These are phyloP conservation scores for Tupiocoris notatus DNA, from an alignment of 2,888 invertebrate species.

Conservation along the genomic window DNA sequence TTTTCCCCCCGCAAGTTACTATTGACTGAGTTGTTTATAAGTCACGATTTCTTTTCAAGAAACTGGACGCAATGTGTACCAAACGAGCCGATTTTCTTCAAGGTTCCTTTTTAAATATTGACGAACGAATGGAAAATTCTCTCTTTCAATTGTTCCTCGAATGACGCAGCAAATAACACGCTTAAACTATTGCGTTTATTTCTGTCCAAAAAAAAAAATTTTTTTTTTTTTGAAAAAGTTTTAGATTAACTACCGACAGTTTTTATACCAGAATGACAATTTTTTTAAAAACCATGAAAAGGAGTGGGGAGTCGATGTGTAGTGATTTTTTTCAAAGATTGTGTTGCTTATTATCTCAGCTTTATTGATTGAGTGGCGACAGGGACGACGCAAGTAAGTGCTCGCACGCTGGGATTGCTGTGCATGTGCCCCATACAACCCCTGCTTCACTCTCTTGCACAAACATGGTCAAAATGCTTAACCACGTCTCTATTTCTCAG, in stretches of 20 bases:
- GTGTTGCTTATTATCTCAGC: constrained; percentile 44
- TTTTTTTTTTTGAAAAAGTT: neutral
- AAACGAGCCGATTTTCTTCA: too few species aligned
- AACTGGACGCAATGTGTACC: constrained; percentile 32
- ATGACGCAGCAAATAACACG: neutral
- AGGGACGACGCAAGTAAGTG: constrained; percentile 43
- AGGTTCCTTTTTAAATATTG: too few species aligned
- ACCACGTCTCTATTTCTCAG: constrained; percentile 47
- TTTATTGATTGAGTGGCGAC: constrained; percentile 42
- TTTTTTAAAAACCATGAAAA: constrained; percentile 29
- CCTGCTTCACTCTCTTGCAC: constrained; percentile 49
- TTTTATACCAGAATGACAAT: constrained; percentile 12
- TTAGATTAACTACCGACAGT: constrained; percentile 12
- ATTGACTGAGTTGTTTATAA: neutral
- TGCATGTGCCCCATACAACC: constrained; percentile 42
- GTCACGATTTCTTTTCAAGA: constrained; percentile 14
- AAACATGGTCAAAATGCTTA: constrained; percentile 45
- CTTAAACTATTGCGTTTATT: neutral
- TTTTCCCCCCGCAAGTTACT: too few species aligned
- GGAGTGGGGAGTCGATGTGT: constrained; percentile 44
- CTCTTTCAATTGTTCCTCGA: neutral
- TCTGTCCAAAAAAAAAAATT: neutral
- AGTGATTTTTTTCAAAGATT: constrained; percentile 42
- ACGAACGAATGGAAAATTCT: neutral
- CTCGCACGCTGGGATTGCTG: constrained; percentile 45